A percentile compares a stretch with the other conserved stretches of the same genome.
Conservation (phyloP, 2,888 invertebrate genomes). For the Ochropacha duplaris region DNA sequence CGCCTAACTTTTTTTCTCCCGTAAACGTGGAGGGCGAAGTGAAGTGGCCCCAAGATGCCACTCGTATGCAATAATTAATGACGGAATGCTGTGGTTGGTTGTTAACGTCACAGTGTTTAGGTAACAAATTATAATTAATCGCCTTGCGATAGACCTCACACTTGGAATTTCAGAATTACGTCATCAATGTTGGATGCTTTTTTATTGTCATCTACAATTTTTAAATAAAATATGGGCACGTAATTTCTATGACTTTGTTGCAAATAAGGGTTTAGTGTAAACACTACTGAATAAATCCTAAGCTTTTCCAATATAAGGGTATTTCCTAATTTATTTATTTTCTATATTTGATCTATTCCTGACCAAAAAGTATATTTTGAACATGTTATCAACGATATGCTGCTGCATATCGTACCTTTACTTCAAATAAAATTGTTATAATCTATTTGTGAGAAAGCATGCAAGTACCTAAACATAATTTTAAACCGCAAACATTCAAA, state of each 20-base stretch:
- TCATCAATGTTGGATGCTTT: conserved; percentile 46
- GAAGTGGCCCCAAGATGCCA: conserved; percentile 67
- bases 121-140: conserved; percentile 75
- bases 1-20: conserved; percentile 57
- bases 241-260: no score
- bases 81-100: conserved; percentile 65
- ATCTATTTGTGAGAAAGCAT: not conserved
- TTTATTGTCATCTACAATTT: not conserved
- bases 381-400: not conserved
- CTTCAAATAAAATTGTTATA: not conserved
- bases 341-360: no score
- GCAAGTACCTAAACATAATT: conserved; percentile 9
- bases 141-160: conserved; percentile 71
- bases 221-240: not conserved
- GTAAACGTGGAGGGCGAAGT: conserved; percentile 68
- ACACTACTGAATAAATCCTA: no score
- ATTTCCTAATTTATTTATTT: no score
- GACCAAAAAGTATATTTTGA: no score
- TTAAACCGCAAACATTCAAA: conserved; percentile 12
- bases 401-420: no score
- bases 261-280: no score
- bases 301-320: no score
- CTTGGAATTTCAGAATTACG: conserved; percentile 66
- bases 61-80: conserved; percentile 71
- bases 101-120: conserved; percentile 74